A percentile compares a stretch with the other conserved stretches of the same genome.
Conservation (phyloP, 2,113 vertebrate genomes). For the Sigmodon hispidus region DNA sequence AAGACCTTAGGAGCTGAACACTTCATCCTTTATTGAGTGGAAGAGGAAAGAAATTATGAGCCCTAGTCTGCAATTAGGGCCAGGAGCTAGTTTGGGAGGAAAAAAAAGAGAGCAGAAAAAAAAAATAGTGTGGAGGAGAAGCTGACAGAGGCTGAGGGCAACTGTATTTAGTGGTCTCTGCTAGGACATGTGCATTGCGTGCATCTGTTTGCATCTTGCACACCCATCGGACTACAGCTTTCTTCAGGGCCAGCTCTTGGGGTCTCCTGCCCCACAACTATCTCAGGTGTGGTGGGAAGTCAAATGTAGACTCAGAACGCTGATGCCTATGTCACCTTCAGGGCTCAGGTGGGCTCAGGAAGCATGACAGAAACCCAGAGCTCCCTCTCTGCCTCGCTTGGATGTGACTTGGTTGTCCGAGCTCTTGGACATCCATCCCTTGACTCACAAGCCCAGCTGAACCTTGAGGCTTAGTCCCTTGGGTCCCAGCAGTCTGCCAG, state of each 20-base stretch:
- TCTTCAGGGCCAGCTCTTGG: not conserved
- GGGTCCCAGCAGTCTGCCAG: not conserved
- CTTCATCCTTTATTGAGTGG: not conserved
- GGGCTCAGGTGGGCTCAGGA: not conserved
- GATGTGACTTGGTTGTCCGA: rapidly evolving
- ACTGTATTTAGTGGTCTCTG: not conserved
- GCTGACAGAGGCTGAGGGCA: not conserved
- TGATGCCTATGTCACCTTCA: rapidly evolving
- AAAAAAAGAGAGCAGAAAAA: not conserved
- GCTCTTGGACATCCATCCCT: not conserved
- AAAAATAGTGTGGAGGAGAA: not conserved
- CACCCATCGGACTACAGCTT: not conserved
- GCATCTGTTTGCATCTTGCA: not conserved
- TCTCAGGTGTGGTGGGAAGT: not conserved
- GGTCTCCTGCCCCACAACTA: not conserved
- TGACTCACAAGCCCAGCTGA: too few relatives aligned
- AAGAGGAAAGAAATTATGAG: conserved; percentile 5
- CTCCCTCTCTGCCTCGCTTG: not conserved
- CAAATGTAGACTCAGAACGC: not conserved
- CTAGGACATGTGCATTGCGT: too few relatives aligned
- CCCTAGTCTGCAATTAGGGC: not conserved
- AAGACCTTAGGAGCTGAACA: not conserved
- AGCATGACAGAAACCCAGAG: rapidly evolving
- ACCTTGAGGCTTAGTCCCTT: not conserved
- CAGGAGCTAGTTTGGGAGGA: not conserved